These are phyloP conservation scores for Tiliqua scincoides DNA, from an alignment of 2,113 vertebrate species.

Conservation along the genomic window DNA sequence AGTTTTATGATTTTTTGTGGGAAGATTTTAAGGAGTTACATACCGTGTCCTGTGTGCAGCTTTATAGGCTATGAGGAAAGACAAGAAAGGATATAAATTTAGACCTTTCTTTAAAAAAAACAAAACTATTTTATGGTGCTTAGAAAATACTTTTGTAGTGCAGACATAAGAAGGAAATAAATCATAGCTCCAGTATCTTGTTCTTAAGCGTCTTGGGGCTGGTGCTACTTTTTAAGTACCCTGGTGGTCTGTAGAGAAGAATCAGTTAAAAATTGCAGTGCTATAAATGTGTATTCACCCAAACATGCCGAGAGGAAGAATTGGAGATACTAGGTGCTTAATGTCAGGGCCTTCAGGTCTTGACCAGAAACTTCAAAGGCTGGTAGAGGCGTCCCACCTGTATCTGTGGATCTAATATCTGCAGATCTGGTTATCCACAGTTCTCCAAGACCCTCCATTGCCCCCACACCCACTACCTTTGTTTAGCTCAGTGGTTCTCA, in stretches of 20 bases:
- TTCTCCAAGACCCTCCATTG: too few relatives aligned
- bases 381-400: too few relatives aligned
- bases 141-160: constrained; percentile 18
- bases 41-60: constrained; percentile 2
- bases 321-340: background rate
- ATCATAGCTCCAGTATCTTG: constrained; percentile 36
- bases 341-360: background rate
- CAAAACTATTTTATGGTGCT: constrained; percentile 12
- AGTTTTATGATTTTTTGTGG: constrained; percentile 9
- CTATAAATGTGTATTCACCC: background rate
- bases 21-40: constrained; percentile 15
- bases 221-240: background rate
- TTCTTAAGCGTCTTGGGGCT: background rate
- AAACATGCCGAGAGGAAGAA: background rate
- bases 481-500: too few relatives aligned
- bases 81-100: constrained; percentile 5
- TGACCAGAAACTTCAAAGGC: background rate
- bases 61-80: background rate
- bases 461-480: too few relatives aligned
- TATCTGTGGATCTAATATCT: too few relatives aligned
- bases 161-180: constrained; percentile 41
- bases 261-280: constrained; percentile 25
- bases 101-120: background rate
- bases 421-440: too few relatives aligned
- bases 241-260: background rate